Evolutionary conservation across 2,797 vertebrate genomes (phyloP).

Genomic region (Anniella stebbinsi): DNA sequence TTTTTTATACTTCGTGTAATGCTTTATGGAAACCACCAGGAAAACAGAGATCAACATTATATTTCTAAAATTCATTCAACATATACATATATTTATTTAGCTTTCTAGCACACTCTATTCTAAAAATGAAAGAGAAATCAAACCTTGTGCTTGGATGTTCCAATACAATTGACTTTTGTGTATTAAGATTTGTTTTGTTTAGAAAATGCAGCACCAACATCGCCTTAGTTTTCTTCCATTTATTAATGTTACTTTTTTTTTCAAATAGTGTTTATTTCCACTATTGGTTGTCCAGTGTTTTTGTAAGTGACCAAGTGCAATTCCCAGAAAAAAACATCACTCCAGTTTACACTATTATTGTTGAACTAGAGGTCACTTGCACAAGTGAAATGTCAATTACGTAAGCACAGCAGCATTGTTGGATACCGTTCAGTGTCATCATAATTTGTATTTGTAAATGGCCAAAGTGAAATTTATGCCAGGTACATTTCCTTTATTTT

Average conservation of each 20-base stretch:
- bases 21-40: neutral
- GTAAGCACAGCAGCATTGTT: too few relatives aligned
- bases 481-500: neutral
- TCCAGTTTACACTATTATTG: too few relatives aligned
- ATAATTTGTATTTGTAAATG: neutral
- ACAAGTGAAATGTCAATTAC: too few relatives aligned
- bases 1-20: neutral
- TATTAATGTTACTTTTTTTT: neutral
- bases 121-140: neutral
- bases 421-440: too few relatives aligned
- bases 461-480: neutral
- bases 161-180: neutral
- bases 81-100: conserved; percentile 15
- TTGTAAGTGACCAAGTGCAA: too few relatives aligned
- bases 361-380: too few relatives aligned
- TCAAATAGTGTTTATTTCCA: neutral
- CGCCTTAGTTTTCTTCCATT: neutral
- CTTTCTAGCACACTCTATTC: neutral
- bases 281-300: too few relatives aligned
- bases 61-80: neutral
- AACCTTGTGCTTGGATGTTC: neutral
- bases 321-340: too few relatives aligned
- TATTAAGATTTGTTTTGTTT: neutral
- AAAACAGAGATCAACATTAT: conserved; percentile 2
- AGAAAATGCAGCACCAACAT: too few relatives aligned